phyloP scores from a whole-genome alignment of 2,888 invertebrate species.

The Conchocele bisecta region DNA sequence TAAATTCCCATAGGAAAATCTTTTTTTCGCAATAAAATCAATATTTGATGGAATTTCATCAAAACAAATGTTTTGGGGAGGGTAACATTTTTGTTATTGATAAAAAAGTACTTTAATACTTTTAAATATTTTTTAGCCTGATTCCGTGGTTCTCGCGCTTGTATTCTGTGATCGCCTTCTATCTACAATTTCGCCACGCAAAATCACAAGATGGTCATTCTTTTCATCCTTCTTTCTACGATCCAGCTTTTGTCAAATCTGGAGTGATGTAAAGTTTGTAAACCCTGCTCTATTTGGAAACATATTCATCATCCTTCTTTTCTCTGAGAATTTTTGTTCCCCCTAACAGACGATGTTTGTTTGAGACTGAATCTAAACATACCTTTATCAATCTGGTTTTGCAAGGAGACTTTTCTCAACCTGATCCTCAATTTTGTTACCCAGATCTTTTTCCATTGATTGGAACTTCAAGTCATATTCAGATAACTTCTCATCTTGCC shows the following conservation, averaged over 20 bases:
- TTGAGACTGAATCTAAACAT: background rate
- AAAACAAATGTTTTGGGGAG: too few species aligned
- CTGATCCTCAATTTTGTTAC: background rate
- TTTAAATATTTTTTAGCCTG: too few species aligned
- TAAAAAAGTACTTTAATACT: too few species aligned
- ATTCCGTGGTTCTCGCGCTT: too few species aligned
- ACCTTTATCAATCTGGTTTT: constrained; percentile 2
- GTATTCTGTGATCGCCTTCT: background rate
- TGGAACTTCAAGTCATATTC: background rate
- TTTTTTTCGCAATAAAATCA: too few species aligned
- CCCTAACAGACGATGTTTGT: background rate
- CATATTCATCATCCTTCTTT: background rate
- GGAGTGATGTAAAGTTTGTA: constrained; percentile 1
- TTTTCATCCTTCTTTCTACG: background rate
- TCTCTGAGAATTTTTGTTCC: background rate
- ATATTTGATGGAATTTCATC: too few species aligned
- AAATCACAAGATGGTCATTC: background rate
- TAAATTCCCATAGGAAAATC: too few species aligned
- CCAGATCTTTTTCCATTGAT: background rate
- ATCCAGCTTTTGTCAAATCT: background rate
- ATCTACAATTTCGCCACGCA: background rate
- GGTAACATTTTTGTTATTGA: too few species aligned
- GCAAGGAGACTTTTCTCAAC: background rate
- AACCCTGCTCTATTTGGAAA: background rate
- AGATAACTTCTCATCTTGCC: too few species aligned